Evolutionary conservation across 2,888 invertebrate species (phyloP), one percentile per base, ranked within the genome.

Genomic region (Eucera pruinosa): DNA sequence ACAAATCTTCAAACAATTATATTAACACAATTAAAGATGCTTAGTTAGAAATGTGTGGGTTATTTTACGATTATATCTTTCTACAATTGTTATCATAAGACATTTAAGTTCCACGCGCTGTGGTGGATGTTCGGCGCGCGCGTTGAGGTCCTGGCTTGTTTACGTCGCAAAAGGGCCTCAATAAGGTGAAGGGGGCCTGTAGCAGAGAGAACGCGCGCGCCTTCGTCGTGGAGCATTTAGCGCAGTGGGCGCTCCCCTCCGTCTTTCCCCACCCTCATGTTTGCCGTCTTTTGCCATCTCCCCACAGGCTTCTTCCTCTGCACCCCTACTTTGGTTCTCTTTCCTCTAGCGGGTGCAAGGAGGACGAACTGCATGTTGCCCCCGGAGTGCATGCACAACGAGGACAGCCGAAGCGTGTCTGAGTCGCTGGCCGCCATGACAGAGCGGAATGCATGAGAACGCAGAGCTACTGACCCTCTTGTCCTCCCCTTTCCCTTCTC

Each of bases 391-490:
- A 80, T 74, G 81, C 71, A 67, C 78, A 74, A 87, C 79, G 71
- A 87, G 85, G 86, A 86, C 82, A 78, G 78, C 82, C 80, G 82
- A 77, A 71, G 76, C 86, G 88, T 77, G 77, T 66, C 79, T 72
- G 83, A 89, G 88, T 85, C 83, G 84, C 83, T 86, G 87, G 85
- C 89, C 88, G 90, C 90, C 91, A 89, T 91, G 90, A 90, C 90
- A 87, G 89, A 89, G 88, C 90, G 90, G 91, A 91, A 91, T 91
- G 91, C 90, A 91, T 91, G 91, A 90, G 91, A 91, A 91, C 90
- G 88, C 88, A 84, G 88, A 90, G 90, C 91, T 90, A 91, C 90
- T 89, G 91, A 90, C 90, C 90, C 90, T 88, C 85, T 86, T 84
- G 75, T 69, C 80, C 67, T 69, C 67, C 76, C 45, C 67, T 61